Evolutionary conservation across 2,888 invertebrate species (phyloP).

Genomic region (Beris morrisii): DNA sequence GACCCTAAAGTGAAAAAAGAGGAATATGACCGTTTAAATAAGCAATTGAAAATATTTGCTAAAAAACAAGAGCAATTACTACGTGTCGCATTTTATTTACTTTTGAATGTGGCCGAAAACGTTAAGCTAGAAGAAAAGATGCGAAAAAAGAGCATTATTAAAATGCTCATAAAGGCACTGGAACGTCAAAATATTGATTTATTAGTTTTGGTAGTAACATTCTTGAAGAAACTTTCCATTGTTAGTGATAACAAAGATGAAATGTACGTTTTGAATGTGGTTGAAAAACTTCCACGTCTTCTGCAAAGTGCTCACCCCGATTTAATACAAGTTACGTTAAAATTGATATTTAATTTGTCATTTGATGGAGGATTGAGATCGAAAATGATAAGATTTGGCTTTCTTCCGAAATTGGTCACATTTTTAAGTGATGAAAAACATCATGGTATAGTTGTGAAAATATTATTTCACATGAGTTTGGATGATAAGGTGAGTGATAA

Average conservation of each 20-base stretch:
- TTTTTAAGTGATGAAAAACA: slow-evolving; percentile 84
- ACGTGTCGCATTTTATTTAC: slow-evolving; percentile 86
- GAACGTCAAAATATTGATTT: slow-evolving; percentile 90
- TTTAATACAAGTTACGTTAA: slow-evolving; percentile 73
- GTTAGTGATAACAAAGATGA: slow-evolving; percentile 92
- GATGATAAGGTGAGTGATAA: slow-evolving; percentile 66
- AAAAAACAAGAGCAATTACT: slow-evolving; percentile 92
- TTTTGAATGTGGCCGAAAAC: slow-evolving; percentile 95
- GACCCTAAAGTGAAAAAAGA: slow-evolving; percentile 61
- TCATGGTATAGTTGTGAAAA: slow-evolving; percentile 75
- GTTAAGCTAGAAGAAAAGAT: slow-evolving; percentile 96
- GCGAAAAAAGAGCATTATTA: slow-evolving; percentile 89
- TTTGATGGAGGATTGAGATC: slow-evolving; percentile 86
- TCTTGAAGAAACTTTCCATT: slow-evolving; percentile 92
- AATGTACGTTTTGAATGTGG: slow-evolving; percentile 79
- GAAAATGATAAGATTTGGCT: slow-evolving; percentile 86
- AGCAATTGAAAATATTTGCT: slow-evolving; percentile 77
- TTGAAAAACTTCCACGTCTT: slow-evolving; percentile 81
- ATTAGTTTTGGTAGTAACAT: slow-evolving; percentile 85
- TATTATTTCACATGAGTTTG: slow-evolving; percentile 91
- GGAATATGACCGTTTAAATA: slow-evolving; percentile 77
- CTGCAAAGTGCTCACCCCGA: slow-evolving; percentile 66
- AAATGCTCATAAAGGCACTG: slow-evolving; percentile 82
- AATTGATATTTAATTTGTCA: slow-evolving; percentile 91
- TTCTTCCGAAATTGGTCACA: slow-evolving; percentile 87